Evolutionary conservation across 2,797 vertebrate genomes (phyloP).

Genomic region (Coilia nasus): DNA sequence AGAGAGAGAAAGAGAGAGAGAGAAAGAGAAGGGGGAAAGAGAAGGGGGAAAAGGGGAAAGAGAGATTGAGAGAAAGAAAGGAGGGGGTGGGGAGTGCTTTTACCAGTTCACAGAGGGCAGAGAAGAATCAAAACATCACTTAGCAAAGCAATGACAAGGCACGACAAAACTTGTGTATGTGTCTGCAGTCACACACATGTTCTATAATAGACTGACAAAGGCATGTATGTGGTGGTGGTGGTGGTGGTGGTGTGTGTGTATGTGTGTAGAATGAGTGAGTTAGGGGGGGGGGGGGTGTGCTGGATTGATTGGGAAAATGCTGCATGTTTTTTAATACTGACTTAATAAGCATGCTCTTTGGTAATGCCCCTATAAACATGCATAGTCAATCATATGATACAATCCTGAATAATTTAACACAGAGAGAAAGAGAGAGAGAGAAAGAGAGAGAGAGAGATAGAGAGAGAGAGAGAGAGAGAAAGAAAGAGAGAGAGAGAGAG

Average conservation of each 20-base stretch:
- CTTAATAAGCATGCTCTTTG: background rate
- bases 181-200: background rate
- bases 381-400: background rate
- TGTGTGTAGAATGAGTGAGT: background rate
- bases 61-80: no score
- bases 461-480: background rate
- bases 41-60: no score
- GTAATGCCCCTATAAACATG: background rate
- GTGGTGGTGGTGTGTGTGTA: background rate
- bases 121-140: background rate
- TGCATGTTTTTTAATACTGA: background rate
- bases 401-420: background rate
- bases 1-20: background rate
- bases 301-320: background rate
- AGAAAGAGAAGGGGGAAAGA: no score
- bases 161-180: background rate
- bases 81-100: background rate
- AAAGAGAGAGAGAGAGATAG: background rate
- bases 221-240: no score
- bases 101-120: slow-evolving; percentile 6
- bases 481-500: background rate
- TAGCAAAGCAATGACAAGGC: background rate
- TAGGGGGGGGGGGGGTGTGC: background rate
- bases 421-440: background rate
- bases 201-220: no score